Evolutionary conservation across 2,888 invertebrate genomes (phyloP).

Genomic region (Dryobotodes eremita): DNA sequence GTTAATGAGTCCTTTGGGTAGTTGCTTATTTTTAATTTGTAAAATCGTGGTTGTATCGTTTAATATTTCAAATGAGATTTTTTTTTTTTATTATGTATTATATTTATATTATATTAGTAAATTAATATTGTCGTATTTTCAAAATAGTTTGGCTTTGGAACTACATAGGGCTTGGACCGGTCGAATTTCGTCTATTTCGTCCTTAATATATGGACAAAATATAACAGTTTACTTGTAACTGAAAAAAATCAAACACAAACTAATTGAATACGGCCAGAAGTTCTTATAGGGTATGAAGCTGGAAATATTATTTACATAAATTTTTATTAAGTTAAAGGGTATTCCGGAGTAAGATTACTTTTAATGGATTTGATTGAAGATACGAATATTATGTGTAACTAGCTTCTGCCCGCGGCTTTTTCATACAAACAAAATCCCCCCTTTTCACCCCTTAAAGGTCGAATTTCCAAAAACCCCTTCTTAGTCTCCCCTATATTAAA

Average conservation of each 20-base stretch:
- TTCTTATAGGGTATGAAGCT: neutral
- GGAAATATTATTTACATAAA: conserved; percentile 11
- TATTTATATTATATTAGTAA: neutral
- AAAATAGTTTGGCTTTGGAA: neutral
- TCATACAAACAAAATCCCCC: too few species aligned
- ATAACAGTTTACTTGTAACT: neutral
- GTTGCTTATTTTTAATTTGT: neutral
- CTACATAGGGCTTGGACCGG: neutral
- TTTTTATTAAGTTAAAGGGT: neutral
- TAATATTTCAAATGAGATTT: neutral
- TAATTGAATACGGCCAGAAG: neutral
- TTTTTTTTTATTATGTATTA: neutral
- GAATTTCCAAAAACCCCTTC: too few species aligned
- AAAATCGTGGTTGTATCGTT: neutral
- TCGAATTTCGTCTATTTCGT: neutral
- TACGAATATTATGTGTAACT: neutral
- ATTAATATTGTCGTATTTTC: neutral
- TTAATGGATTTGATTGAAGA: conserved; percentile 1
- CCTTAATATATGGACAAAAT: neutral
- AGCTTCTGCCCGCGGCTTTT: too few species aligned
- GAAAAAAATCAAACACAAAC: conserved; percentile 1
- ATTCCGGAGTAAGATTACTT: neutral
- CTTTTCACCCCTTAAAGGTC: too few species aligned
- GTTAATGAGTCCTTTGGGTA: conserved; percentile 21
- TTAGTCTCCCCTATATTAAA: too few species aligned